These are phyloP conservation scores for Matsumyia berberina DNA, from an alignment of 2,888 invertebrate species.

Conservation along the genomic window DNA sequence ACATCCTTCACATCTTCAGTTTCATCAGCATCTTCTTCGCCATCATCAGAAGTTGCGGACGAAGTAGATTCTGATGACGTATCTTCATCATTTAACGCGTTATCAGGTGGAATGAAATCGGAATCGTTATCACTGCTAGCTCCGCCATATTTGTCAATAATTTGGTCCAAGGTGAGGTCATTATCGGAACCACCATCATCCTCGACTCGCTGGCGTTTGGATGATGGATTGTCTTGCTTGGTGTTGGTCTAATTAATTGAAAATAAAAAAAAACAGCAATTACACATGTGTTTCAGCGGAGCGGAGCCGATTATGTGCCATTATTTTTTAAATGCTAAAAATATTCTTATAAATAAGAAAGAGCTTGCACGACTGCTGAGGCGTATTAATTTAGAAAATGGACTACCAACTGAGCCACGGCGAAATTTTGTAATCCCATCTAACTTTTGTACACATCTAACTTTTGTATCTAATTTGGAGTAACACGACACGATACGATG, in stretches of 20 bases:
- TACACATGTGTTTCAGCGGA: too few species aligned
- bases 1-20: not conserved
- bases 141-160: slow-evolving; percentile 80
- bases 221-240: slow-evolving; percentile 5
- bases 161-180: slow-evolving; percentile 79
- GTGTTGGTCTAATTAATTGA: not conserved
- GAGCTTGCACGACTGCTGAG: too few species aligned
- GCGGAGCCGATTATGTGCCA: too few species aligned
- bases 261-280: not conserved
- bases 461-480: too few species aligned
- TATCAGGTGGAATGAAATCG: slow-evolving; percentile 80
- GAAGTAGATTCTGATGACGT: slow-evolving; percentile 55
- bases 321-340: too few species aligned
- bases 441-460: too few species aligned
- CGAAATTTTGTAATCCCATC: too few species aligned
- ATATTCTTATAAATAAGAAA: too few species aligned
- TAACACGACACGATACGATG: too few species aligned
- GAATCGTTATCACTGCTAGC: slow-evolving; percentile 80
- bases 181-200: slow-evolving; percentile 77
- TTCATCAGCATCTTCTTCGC: slow-evolving; percentile 10
- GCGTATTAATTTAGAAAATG: too few species aligned
- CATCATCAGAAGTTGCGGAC: slow-evolving; percentile 47
- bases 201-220: slow-evolving; percentile 8
- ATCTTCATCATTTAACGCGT: slow-evolving; percentile 28
- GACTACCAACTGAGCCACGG: too few species aligned